These are phyloP conservation scores for Typhlichthys eigenmanni DNA, from an alignment of 2,797 vertebrate species.

Conservation along the genomic window DNA sequence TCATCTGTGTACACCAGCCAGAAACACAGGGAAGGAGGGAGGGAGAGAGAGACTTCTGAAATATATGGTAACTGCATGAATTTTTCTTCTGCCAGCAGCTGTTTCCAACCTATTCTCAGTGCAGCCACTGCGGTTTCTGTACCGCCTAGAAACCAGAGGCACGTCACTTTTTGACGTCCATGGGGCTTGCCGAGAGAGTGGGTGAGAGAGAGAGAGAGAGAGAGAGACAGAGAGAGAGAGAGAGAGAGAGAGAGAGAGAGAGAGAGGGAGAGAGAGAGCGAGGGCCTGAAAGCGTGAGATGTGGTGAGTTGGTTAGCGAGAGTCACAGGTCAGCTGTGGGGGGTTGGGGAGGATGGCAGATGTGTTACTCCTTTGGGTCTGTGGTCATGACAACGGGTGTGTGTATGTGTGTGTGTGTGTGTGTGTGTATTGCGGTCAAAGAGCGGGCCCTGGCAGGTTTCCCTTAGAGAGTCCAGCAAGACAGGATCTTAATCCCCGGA, in stretches of 20 bases:
- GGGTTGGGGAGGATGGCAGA: conserved; percentile 4
- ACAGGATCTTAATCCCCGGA: conserved; percentile 68
- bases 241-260: conserved; percentile 8
- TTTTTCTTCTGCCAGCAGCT: conserved; percentile 71
- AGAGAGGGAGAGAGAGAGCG: conserved; percentile 18
- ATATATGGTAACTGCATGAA: conserved; percentile 61
- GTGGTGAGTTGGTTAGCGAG: conserved; percentile 23
- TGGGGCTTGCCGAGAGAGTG: conserved; percentile 26
- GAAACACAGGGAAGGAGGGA: conserved; percentile 20
- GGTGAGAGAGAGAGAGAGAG: conserved; percentile 15
- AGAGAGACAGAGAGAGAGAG: conserved; percentile 15
- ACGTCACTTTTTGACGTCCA: conserved; percentile 36
- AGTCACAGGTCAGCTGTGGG: conserved; percentile 41
- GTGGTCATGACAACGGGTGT: conserved; percentile 39
- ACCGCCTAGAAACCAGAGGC: conserved; percentile 45
- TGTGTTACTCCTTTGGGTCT: conserved; percentile 24
- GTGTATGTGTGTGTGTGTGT: not conserved
- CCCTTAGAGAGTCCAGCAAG: conserved; percentile 58
- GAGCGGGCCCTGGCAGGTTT: conserved; percentile 56
- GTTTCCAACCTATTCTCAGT: conserved; percentile 65
- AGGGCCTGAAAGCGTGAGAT: not conserved
- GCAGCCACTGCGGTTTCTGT: conserved; percentile 46
- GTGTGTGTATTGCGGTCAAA: conserved; percentile 37
- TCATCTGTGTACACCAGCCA: conserved; percentile 59
- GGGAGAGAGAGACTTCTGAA: conserved; percentile 53